These are phyloP conservation scores for Blastobasis lacticolella DNA, from an alignment of 2,888 invertebrate species.

Conservation along the genomic window DNA sequence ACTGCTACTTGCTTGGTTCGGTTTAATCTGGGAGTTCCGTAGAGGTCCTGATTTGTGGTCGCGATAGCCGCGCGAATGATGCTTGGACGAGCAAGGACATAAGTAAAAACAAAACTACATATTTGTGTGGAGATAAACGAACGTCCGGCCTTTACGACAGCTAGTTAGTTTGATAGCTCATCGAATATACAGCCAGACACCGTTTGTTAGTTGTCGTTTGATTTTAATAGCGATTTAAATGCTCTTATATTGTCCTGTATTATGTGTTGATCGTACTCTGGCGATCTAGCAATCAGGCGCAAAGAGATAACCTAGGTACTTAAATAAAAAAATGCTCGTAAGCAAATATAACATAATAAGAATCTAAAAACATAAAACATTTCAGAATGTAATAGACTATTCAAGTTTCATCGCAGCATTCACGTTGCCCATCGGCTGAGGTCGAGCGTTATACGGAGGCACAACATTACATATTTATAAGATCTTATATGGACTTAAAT, in stretches of 20 bases:
- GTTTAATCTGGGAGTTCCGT: slow-evolving; percentile 41
- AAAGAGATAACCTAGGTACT: too few relatives aligned
- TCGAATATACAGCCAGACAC: slow-evolving; percentile 7
- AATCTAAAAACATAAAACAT: too few relatives aligned
- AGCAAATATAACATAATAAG: too few relatives aligned
- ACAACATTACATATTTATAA: slow-evolving; percentile 35
- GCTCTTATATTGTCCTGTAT: too few relatives aligned
- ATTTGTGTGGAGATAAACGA: slow-evolving; percentile 12
- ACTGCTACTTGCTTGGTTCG: slow-evolving; percentile 31
- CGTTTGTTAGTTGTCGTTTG: slow-evolving; percentile 1
- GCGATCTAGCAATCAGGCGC: too few relatives aligned
- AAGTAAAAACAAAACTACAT: slow-evolving; percentile 53
- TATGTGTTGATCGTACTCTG: too few relatives aligned
- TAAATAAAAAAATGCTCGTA: too few relatives aligned
- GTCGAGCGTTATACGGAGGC: slow-evolving; percentile 8
- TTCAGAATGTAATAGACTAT: too few relatives aligned
- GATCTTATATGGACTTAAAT: slow-evolving; percentile 30
- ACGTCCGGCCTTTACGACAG: slow-evolving; percentile 10
- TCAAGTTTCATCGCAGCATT: too few relatives aligned
- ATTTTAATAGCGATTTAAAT: slow-evolving; percentile 8
- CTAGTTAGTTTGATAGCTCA: slow-evolving; percentile 14
- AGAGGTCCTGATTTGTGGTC: slow-evolving; percentile 57
- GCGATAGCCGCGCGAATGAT: slow-evolving; percentile 59
- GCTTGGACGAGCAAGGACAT: slow-evolving; percentile 55
- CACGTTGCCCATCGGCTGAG: background rate